Evolutionary conservation across 2,113 vertebrate species (phyloP), one percentile per base, ranked within the genome.

Genomic region (Crotalus viridis): DNA sequence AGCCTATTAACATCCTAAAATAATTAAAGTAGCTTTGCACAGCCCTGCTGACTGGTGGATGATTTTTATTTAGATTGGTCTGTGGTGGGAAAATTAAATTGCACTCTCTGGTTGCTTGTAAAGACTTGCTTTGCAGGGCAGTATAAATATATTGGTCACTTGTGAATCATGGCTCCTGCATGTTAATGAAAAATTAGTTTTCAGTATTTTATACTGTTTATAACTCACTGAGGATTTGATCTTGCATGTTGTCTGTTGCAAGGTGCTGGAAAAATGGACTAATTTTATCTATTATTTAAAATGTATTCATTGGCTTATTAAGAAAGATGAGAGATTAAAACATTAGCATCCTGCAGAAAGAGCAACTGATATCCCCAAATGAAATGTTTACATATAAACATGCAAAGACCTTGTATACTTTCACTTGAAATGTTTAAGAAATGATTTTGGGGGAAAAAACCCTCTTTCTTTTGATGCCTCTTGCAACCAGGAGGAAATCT

Each of bases 301-400:
- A 88, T 88, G 92, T 90, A 90, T 92, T 81, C 92, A 95, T 96
- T 95, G 12, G 91, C 95, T 96, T 95, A 90, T 93, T 93, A 91
- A 95, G 95, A 94, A 94, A 93, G 91, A 94, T 86, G 94, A 93
- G 94, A 95, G 89, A 94, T 93, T 64, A 94, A 94, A 90, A 52
- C 69, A 69, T 92, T 96, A 95, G 95, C 94, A 93, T 94, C 94
- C 94, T 59, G 54, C 90, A 69, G 85, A 93, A 95, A 94, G 39
- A 52, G 94, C 92, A 94, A 93, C 89, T 92, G 88, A 93, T 91
- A 22, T 64, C 81, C 96, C 94, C 92, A 96, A 97, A 95, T 91
- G 95, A 96, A 94, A 94, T 93, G 17, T 64, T 94, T 94, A 89
- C 95, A 95, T 95, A 95, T 94, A 89, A 95, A 94, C 95, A 97